Evolutionary conservation across 2,888 invertebrate species (phyloP).

Genomic region (Mycalesis mineus): DNA sequence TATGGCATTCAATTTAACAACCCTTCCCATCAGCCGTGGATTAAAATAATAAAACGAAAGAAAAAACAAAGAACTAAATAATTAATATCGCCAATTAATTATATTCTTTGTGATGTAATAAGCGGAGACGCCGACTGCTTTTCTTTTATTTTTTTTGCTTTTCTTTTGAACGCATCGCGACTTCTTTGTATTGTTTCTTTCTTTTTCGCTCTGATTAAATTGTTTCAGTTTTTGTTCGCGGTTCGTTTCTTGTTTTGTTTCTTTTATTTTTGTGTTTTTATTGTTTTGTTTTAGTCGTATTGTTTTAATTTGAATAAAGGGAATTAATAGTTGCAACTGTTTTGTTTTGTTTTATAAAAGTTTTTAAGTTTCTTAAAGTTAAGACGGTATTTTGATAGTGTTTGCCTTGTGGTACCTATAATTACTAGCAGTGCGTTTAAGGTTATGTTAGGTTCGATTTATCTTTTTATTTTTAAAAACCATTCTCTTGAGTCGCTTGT

Average conservation of each 20-base stretch:
- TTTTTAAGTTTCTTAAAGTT: background rate
- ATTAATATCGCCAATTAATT: constrained; percentile 73
- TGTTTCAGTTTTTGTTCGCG: constrained; percentile 38
- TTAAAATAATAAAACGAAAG: constrained; percentile 5
- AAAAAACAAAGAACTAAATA: constrained; percentile 62
- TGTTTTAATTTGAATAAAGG: constrained; percentile 6
- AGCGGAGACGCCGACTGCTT: constrained; percentile 35
- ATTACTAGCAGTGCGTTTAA: no score
- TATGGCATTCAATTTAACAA: constrained; percentile 5
- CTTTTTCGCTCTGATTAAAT: constrained; percentile 37
- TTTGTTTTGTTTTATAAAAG: background rate
- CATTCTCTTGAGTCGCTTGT: no score
- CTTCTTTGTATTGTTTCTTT: constrained; percentile 41
- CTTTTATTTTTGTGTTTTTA: constrained; percentile 25
- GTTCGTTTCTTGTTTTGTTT: constrained; percentile 26
- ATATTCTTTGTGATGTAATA: constrained; percentile 53
- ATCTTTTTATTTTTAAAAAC: no score
- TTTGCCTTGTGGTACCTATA: no score
- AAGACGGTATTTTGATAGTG: no score
- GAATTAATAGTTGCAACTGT: constrained; percentile 9
- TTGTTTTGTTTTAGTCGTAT: constrained; percentile 26
- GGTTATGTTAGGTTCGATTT: no score
- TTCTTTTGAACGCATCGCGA: constrained; percentile 7
- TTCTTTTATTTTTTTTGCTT: constrained; percentile 9
- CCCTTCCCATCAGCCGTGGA: background rate